These are phyloP conservation scores for Uria lomvia DNA, from an alignment of 2,113 vertebrate genomes.

Conservation along the genomic window DNA sequence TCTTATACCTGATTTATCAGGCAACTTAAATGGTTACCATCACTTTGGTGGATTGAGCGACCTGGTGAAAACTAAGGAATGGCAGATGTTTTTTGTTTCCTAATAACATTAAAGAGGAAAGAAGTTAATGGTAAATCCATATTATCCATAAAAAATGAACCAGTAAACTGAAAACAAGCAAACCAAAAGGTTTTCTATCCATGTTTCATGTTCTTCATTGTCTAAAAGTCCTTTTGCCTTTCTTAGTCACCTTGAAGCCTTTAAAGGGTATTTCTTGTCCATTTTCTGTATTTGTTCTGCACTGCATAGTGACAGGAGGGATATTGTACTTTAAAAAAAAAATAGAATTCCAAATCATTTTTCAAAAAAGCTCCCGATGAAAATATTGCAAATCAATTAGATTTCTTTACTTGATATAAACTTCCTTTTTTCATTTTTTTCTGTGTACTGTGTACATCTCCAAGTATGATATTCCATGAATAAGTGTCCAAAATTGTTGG, in stretches of 20 bases:
- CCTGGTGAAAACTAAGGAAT: background rate
- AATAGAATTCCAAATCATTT: background rate
- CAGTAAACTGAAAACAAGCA: background rate
- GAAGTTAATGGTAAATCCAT: rapidly evolving
- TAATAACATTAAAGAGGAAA: background rate
- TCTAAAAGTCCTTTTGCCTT: background rate
- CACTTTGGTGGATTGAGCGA: background rate
- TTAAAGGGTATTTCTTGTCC: background rate
- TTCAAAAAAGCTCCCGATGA: background rate
- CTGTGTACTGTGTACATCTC: background rate
- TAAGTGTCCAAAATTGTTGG: background rate
- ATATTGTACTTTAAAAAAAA: background rate
- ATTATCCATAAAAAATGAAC: background rate
- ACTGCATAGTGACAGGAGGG: background rate
- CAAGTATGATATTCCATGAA: background rate
- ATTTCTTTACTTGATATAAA: background rate
- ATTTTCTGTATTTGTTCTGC: background rate
- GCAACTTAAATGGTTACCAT: background rate
- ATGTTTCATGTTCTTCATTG: background rate
- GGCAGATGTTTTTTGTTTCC: background rate
- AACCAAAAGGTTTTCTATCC: background rate
- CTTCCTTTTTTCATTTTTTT: background rate
- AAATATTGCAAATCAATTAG: background rate
- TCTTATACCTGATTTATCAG: background rate
- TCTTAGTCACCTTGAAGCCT: background rate